Evolutionary conservation across 1,140 invertebrate species (phyloP), one percentile per base, ranked within the genome.

Genomic region (Paralvinella palmiformis): DNA sequence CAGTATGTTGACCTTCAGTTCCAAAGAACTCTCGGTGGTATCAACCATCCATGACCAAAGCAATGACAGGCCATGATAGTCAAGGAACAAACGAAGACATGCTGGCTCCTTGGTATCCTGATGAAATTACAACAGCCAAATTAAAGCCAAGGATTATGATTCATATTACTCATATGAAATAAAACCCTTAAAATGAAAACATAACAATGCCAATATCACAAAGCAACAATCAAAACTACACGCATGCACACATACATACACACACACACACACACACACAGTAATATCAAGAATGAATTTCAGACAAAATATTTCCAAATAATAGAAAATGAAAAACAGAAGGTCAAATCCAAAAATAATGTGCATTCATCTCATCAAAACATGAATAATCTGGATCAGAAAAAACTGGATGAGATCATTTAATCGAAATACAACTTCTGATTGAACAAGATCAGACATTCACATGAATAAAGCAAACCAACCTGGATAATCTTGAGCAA

Each of bases 21-120:
- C 55, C 22, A 57, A 22, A 32, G 27, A 27, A 17, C 27, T 57
- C 27, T 31, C 44, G 20, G 65, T 69, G 10, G 86, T 83, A 72
- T 90, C 88, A 69, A 87, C 86, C 85, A 96, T 95, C 87, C 94
- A 97, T 45, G 90, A 91, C 83, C 92, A 92, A 44, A 98, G 83
- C 29, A 97, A 79, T 10, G 89, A 83, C 32, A 98, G 82, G 0
- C 94, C 94, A 75, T 96, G 92, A 81, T 97, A 97, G 82, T 96
- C 94, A 17, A 97, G 82, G 79, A 97, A 96, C 31, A 97, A 83
- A 31, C 94, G 82, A 20, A 83, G 68, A 72, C 80, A 84, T 13
- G 78, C 79, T 35, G 73, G 68, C 63, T 83, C 81, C 35, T 73
- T 73, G 15, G 82, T 83, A 29, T 73, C 72, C 80, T 82, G 62